These are phyloP conservation scores for Drosophila parthenogenetica DNA, from an alignment of 2,888 invertebrate species.

Conservation along the genomic window DNA sequence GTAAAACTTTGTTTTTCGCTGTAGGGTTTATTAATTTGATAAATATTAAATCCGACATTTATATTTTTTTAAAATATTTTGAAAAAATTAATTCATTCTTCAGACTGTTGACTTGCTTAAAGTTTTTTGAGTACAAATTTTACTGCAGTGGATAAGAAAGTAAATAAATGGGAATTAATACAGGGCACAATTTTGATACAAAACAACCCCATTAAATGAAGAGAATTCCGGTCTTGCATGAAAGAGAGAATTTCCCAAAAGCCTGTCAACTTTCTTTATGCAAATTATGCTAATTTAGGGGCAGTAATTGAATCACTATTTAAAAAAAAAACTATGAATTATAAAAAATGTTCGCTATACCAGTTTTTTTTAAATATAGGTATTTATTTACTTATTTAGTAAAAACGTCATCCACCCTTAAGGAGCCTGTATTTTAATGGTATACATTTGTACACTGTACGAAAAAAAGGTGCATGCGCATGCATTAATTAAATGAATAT, in stretches of 20 bases:
- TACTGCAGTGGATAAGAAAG: slow-evolving; percentile 3
- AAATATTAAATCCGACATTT: no score
- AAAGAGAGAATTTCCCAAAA: slow-evolving; percentile 38
- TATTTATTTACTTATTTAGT: neutral
- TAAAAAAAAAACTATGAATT: neutral
- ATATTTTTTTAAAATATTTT: no score
- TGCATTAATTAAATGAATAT: no score
- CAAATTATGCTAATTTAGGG: slow-evolving; percentile 1
- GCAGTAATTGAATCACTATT: neutral
- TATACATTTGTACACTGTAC: slow-evolving; percentile 43
- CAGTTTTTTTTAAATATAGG: neutral
- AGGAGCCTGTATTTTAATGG: slow-evolving; percentile 17
- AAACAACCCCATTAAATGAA: slow-evolving; percentile 31
- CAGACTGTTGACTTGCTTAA: neutral
- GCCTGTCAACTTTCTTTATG: slow-evolving; percentile 1
- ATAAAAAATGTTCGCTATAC: neutral
- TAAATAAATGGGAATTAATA: neutral
- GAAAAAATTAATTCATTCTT: neutral
- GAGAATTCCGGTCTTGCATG: slow-evolving; percentile 12
- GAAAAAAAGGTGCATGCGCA: neutral
- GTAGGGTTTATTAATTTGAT: no score
- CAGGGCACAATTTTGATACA: neutral
- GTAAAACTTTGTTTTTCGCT: no score
- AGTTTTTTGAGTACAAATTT: neutral
- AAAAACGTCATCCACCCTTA: slow-evolving; percentile 32